These are phyloP conservation scores for Etheostoma perlongum DNA, from an alignment of 2,797 vertebrate genomes.

Conservation along the genomic window DNA sequence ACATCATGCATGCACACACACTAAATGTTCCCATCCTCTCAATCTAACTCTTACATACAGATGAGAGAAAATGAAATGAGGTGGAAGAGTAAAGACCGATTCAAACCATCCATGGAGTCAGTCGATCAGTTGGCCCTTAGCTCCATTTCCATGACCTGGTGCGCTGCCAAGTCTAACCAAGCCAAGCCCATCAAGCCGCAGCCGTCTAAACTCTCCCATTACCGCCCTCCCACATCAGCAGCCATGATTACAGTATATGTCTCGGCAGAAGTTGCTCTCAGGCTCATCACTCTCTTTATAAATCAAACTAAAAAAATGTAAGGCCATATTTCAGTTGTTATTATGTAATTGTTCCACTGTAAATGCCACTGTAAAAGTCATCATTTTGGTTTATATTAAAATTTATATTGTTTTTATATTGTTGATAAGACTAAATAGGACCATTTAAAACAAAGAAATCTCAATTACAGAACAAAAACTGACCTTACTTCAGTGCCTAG, in stretches of 20 bases:
- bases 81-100: slow-evolving; percentile 72
- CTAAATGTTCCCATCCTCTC: slow-evolving; percentile 1
- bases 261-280: slow-evolving; percentile 70
- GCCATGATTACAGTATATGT: slow-evolving; percentile 42
- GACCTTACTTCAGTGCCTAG: slow-evolving; percentile 82
- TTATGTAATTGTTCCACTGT: slow-evolving; percentile 31
- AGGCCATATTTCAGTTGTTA: slow-evolving; percentile 24
- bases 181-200: slow-evolving; percentile 46
- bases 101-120: slow-evolving; percentile 84
- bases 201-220: slow-evolving; percentile 31
- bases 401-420: slow-evolving; percentile 32
- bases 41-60: slow-evolving; percentile 45
- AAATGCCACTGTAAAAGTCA: slow-evolving; percentile 16
- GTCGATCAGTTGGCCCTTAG: slow-evolving; percentile 73
- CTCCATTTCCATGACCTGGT: slow-evolving; percentile 78
- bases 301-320: slow-evolving; percentile 17
- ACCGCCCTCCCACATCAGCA: slow-evolving; percentile 40
- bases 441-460: slow-evolving; percentile 46
- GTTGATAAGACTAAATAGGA: slow-evolving; percentile 41
- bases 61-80: slow-evolving; percentile 66
- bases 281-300: slow-evolving; percentile 44
- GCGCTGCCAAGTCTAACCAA: slow-evolving; percentile 61
- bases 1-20: slow-evolving; percentile 23
- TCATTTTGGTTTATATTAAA: slow-evolving; percentile 54
- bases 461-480: slow-evolving; percentile 75